A percentile compares a stretch with the other conserved stretches of the same genome.
Conservation (phyloP, 2,797 vertebrate genomes). For the Lepidocolaptes lacrymiger region DNA sequence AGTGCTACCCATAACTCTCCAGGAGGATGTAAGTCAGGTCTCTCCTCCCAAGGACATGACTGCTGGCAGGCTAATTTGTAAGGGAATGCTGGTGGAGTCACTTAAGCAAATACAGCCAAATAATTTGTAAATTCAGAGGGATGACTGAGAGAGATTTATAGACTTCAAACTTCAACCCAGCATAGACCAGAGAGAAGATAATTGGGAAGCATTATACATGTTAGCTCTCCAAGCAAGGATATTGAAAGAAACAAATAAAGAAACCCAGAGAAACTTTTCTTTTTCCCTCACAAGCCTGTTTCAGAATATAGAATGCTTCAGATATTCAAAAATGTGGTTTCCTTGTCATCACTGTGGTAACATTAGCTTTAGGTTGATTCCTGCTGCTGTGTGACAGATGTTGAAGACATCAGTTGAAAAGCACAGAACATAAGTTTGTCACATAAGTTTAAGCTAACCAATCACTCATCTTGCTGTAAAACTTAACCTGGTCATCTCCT, state of each 20-base stretch:
- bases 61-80: background rate
- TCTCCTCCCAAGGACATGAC: background rate
- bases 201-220: background rate
- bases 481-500: background rate
- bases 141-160: background rate
- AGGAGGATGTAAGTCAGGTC: background rate
- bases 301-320: background rate
- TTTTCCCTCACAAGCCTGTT: background rate
- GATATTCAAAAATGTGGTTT: background rate
- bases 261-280: background rate
- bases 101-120: background rate
- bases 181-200: background rate
- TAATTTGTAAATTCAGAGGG: background rate
- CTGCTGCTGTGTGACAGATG: constrained; percentile 36
- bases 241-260: background rate
- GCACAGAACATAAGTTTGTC: background rate
- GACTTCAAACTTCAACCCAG: background rate
- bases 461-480: background rate
- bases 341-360: constrained; percentile 5
- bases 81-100: background rate
- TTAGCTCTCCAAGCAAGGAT: background rate
- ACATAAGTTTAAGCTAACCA: background rate
- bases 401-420: background rate
- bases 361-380: constrained; percentile 40
- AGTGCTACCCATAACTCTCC: background rate